These are phyloP conservation scores for Congeria kusceri DNA, from an alignment of 2,888 invertebrate genomes.

Conservation along the genomic window DNA sequence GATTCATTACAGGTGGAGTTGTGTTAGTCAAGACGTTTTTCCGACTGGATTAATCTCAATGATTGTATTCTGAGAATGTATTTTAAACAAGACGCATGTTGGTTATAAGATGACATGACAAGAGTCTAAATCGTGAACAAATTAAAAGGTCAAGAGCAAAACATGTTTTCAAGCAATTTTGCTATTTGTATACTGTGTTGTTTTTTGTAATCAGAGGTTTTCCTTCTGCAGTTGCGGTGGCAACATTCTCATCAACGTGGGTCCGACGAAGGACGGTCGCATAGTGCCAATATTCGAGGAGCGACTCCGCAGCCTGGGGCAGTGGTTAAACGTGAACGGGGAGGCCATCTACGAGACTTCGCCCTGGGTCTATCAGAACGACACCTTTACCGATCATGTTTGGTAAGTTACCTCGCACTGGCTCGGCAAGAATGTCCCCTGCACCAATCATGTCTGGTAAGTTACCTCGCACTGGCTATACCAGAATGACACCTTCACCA, in stretches of 20 bases:
- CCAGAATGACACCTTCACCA: constrained; percentile 91
- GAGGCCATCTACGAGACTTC: constrained; percentile 93
- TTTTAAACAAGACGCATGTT: too few relatives aligned
- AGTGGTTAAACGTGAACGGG: constrained; percentile 93
- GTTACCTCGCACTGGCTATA: constrained; percentile 90
- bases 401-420: constrained; percentile 88
- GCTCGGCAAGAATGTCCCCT: too few relatives aligned
- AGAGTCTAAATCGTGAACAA: too few relatives aligned
- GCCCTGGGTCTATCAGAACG: constrained; percentile 94
- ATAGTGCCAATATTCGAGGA: constrained; percentile 95
- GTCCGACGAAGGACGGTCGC: constrained; percentile 95
- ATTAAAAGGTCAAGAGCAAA: too few relatives aligned
- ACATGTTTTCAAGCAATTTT: too few relatives aligned
- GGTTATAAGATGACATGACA: too few relatives aligned
- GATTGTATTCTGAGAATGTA: too few relatives aligned
- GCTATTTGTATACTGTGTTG: too few relatives aligned
- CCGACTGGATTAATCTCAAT: too few relatives aligned
- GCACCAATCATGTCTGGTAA: too few relatives aligned
- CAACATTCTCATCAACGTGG: constrained; percentile 93
- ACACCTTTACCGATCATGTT: constrained; percentile 88
- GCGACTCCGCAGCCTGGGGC: constrained; percentile 91
- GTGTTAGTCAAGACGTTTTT: too few relatives aligned
- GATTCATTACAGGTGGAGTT: too few relatives aligned
- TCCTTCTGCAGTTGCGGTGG: constrained; percentile 86
- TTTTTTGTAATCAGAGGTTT: background rate